These are phyloP conservation scores for Sesia apiformis DNA, from an alignment of 2,888 invertebrate genomes.

Conservation along the genomic window DNA sequence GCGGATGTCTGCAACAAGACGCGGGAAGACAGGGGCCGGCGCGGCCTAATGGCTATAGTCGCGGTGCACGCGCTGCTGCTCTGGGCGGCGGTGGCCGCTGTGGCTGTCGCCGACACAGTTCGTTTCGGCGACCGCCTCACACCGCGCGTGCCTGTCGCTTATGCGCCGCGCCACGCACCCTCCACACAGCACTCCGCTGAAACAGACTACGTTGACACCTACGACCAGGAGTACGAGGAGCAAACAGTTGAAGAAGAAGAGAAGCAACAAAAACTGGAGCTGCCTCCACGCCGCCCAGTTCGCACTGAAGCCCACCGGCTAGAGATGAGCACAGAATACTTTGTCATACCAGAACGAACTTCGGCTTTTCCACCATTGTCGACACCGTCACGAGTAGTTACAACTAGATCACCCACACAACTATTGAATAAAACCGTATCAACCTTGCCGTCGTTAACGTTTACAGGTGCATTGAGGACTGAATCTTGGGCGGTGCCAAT, in stretches of 20 bases:
- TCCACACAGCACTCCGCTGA: slow-evolving; percentile 30
- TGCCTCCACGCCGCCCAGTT: slow-evolving; percentile 45
- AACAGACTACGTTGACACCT: slow-evolving; percentile 42
- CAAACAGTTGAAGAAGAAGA: slow-evolving; percentile 33
- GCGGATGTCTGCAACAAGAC: slow-evolving; percentile 43
- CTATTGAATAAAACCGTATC: slow-evolving; percentile 5
- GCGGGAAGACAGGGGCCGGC: slow-evolving; percentile 51
- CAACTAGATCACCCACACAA: slow-evolving; percentile 4
- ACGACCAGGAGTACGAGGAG: slow-evolving; percentile 50
- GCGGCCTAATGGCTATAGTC: slow-evolving; percentile 54
- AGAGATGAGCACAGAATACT: slow-evolving; percentile 90
- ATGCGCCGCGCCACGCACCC: slow-evolving; percentile 48
- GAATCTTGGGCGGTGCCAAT: slow-evolving; percentile 95
- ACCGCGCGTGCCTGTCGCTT: slow-evolving; percentile 56
- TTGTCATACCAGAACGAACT: slow-evolving; percentile 79
- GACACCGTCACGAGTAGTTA: slow-evolving; percentile 26
- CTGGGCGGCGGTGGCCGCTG: slow-evolving; percentile 42
- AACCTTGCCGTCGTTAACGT: slow-evolving; percentile 22
- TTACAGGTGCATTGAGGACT: slow-evolving; percentile 71
- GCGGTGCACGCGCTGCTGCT: slow-evolving; percentile 46
- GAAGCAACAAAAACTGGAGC: slow-evolving; percentile 28
- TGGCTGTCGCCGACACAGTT: slow-evolving; percentile 35
- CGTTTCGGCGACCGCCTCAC: slow-evolving; percentile 59
- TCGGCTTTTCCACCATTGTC: slow-evolving; percentile 38
- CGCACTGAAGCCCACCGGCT: slow-evolving; percentile 72